Evolutionary conservation across 2,113 vertebrate species (phyloP).

Genomic region (Pipra filicauda): DNA sequence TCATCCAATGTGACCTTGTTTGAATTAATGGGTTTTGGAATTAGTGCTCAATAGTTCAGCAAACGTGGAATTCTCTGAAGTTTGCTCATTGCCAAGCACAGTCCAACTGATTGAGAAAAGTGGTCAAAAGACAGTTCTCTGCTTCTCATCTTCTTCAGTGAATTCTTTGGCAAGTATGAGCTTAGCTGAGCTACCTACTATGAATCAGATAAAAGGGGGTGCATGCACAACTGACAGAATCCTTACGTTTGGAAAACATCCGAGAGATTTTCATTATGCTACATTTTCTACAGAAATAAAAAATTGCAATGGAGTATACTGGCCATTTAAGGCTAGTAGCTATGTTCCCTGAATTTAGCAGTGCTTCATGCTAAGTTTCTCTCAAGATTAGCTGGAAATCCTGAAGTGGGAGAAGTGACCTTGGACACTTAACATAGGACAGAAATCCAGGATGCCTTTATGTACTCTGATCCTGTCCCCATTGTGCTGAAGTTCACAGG

Average conservation of each 20-base stretch:
- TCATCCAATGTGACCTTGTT: slow-evolving; percentile 41
- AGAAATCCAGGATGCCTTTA: not conserved
- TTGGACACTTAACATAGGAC: not conserved
- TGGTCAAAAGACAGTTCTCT: not conserved
- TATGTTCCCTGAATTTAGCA: not conserved
- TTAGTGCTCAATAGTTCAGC: not conserved
- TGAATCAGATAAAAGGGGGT: not conserved
- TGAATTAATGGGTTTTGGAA: slow-evolving; percentile 53
- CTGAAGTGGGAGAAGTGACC: not conserved
- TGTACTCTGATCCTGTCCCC: not conserved
- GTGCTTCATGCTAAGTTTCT: not conserved
- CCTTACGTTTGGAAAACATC: not conserved
- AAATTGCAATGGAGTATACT: not conserved
- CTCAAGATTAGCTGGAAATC: not conserved
- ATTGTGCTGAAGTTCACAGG: not conserved
- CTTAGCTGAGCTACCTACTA: not conserved
- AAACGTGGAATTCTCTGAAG: slow-evolving; percentile 15
- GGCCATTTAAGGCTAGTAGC: not conserved
- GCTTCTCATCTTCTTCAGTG: not conserved
- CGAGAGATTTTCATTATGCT: not conserved
- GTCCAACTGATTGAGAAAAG: not conserved
- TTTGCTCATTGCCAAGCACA: not conserved
- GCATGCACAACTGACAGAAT: not conserved
- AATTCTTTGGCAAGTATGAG: not conserved
- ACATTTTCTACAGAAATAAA: not conserved